Conservation (phyloP, 2,797 vertebrate species). For the Phoeniculus purpureus region DNA sequence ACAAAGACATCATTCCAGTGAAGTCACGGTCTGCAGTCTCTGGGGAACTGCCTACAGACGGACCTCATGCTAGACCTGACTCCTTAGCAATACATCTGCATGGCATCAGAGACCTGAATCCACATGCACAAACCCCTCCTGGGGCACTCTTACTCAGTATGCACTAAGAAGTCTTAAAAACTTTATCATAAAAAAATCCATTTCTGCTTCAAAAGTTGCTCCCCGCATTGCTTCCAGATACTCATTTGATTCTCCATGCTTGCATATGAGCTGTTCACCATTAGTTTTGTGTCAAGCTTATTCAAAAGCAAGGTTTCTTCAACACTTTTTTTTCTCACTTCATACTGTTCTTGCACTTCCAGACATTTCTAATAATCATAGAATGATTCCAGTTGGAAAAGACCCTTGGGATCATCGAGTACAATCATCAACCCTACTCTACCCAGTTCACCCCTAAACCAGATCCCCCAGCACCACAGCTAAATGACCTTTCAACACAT, state of each 20-base stretch:
- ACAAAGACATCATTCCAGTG: not conserved
- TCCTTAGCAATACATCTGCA: not conserved
- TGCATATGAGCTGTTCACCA: not conserved
- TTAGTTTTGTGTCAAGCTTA: not conserved
- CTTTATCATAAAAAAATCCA: not conserved
- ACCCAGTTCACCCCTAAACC: no score
- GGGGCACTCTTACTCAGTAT: not conserved
- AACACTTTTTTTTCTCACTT: not conserved
- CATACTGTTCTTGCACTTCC: not conserved
- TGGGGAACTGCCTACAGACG: not conserved
- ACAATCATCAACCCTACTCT: no score
- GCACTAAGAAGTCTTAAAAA: not conserved
- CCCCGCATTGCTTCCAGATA: not conserved
- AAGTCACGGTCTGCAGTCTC: fast-evolving
- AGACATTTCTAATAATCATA: not conserved
- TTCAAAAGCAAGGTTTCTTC: not conserved
- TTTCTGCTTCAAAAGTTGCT: not conserved
- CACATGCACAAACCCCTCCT: not conserved
- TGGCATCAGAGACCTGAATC: not conserved
- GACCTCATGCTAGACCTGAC: not conserved
- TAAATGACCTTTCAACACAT: no score
- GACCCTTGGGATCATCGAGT: no score
- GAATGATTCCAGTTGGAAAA: no score
- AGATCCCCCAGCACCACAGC: no score
- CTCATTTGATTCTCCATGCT: not conserved